These are phyloP conservation scores for Mesorhabditis belari DNA, from an alignment of 2,888 invertebrate genomes.

Conservation along the genomic window DNA sequence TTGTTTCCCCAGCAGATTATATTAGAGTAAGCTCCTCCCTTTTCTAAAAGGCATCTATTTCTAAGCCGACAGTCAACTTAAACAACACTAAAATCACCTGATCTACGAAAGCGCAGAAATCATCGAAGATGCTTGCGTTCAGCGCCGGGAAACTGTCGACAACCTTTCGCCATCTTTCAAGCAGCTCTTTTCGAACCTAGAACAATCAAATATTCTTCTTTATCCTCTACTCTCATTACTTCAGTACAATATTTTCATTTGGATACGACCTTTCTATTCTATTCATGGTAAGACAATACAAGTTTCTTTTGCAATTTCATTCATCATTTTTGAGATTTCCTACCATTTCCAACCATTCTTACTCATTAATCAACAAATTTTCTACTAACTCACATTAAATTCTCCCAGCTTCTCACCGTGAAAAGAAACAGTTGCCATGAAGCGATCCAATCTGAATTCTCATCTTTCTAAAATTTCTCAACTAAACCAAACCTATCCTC, in stretches of 20 bases:
- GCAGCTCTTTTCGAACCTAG: slow-evolving; percentile 12
- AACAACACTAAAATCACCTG: no score
- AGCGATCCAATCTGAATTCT: slow-evolving; percentile 16
- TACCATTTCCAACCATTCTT: no score
- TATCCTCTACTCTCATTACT: no score
- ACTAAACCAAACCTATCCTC: slow-evolving; percentile 22
- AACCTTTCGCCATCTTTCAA: slow-evolving; percentile 34
- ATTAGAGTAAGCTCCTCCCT: background rate
- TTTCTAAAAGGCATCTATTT: slow-evolving; percentile 11
- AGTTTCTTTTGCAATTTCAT: no score
- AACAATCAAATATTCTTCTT: no score
- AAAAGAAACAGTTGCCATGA: slow-evolving; percentile 44
- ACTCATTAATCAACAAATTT: no score
- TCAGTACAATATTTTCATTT: no score
- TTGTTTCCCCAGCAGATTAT: background rate
- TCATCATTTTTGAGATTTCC: no score
- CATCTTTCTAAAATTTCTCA: background rate
- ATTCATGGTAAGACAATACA: no score
- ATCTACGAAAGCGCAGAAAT: slow-evolving; percentile 45
- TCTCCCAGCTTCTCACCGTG: slow-evolving; percentile 36
- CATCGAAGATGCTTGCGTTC: slow-evolving; percentile 42
- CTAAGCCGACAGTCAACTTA: slow-evolving; percentile 34
- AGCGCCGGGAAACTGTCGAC: slow-evolving; percentile 35
- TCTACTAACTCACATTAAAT: no score
- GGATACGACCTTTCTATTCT: no score